Percentiles rank a stretch among this genome's conserved stretches.
Conservation (phyloP, 2,113 vertebrate genomes). For the Pipra filicauda region DNA sequence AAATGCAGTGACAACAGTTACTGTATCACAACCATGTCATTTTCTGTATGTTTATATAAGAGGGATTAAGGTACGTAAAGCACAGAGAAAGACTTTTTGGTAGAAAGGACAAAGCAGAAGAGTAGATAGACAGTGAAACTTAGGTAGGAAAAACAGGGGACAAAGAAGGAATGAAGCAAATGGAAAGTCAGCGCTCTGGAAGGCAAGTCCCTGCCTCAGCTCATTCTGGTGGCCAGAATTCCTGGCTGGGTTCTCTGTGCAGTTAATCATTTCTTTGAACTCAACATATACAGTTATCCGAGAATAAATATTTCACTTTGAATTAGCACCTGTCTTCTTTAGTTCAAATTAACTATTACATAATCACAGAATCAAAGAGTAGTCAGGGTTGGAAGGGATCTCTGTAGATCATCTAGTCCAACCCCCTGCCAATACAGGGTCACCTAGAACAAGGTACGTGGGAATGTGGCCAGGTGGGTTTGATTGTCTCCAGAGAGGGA, state of each 20-base stretch:
- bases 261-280: not conserved
- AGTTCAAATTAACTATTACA: not conserved
- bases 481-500: not conserved
- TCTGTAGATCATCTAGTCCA: not conserved
- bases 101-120: not conserved
- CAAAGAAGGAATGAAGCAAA: not conserved
- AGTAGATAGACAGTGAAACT: not conserved
- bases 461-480: not conserved
- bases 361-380: not conserved
- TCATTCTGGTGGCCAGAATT: not conserved
- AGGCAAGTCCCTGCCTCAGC: not conserved
- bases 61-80: not conserved
- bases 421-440: not conserved
- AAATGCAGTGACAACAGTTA: not conserved
- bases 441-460: not conserved
- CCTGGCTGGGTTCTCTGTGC: not conserved
- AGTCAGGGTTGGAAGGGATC: not conserved
- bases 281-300: not conserved
- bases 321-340: not conserved
- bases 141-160: not conserved
- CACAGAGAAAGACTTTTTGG: not conserved
- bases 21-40: not conserved
- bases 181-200: not conserved
- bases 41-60: not conserved
- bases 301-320: not conserved